Conservation (phyloP, 2,797 vertebrate genomes). For the Sebastes kiyomatsui region DNA sequence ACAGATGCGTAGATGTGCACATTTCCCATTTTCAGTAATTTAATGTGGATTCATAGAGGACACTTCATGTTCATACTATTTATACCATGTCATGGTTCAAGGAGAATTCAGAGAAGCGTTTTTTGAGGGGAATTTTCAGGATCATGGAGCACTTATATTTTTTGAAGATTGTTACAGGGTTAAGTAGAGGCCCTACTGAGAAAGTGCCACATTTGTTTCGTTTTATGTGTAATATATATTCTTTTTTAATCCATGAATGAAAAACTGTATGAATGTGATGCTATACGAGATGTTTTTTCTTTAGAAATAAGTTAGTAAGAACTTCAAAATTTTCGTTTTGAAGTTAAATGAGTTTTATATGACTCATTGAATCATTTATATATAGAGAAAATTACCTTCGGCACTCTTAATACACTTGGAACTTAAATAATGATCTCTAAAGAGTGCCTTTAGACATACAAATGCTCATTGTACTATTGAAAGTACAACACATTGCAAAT, state of each 20-base stretch:
- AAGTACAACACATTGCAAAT: neutral
- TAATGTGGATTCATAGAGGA: neutral
- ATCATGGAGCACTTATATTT: neutral
- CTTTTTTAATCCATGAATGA: slow-evolving; percentile 14
- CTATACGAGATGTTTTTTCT: neutral
- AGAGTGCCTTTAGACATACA: slow-evolving; percentile 34
- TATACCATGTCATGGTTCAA: neutral
- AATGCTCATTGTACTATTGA: neutral
- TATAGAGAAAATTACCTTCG: neutral
- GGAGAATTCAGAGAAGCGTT: neutral
- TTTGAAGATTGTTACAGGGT: slow-evolving; percentile 36
- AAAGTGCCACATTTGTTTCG: slow-evolving; percentile 35
- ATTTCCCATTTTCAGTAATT: neutral
- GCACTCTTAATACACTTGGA: slow-evolving; percentile 8
- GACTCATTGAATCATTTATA: neutral
- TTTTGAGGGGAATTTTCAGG: neutral
- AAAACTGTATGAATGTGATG: slow-evolving; percentile 47
- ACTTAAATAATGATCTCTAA: neutral
- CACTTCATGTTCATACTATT: neutral
- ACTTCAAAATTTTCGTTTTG: neutral
- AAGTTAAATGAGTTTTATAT: neutral
- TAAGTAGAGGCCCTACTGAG: neutral
- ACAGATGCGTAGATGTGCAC: slow-evolving; percentile 1
- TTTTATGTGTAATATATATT: neutral
- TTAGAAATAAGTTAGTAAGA: slow-evolving; percentile 5